Conservation (phyloP, 1,140 invertebrate species). For the Megalopta genalis region DNA sequence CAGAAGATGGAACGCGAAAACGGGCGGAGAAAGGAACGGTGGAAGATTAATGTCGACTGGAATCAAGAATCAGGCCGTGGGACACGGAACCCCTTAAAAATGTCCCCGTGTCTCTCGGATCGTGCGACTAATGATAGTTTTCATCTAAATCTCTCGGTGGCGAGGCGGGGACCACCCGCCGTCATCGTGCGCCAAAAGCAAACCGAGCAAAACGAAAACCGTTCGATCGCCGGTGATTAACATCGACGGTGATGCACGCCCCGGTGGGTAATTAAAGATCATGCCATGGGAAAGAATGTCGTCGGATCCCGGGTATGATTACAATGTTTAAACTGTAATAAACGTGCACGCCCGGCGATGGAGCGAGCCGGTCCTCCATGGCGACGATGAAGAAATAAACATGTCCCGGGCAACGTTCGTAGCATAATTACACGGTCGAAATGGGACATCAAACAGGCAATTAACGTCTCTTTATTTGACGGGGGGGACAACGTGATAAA, state of each 20-base stretch:
- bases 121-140: constrained; percentile 4
- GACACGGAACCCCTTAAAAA: constrained; percentile 17
- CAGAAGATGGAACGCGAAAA: constrained; percentile 6
- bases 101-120: not conserved
- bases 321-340: constrained; percentile 60
- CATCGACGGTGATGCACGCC: constrained; percentile 41
- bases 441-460: constrained; percentile 14
- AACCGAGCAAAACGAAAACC: not conserved
- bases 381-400: constrained; percentile 26
- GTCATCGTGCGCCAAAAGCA: not conserved
- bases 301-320: constrained; percentile 56
- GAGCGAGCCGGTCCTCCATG: not conserved
- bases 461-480: constrained; percentile 19
- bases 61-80: constrained; percentile 35
- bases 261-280: constrained; percentile 53
- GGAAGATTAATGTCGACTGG: constrained; percentile 41
- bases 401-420: not conserved
- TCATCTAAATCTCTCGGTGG: not conserved
- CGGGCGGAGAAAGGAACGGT: not conserved
- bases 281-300: constrained; percentile 36
- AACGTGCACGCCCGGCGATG: not conserved
- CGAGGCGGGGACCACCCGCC: not conserved
- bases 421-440: constrained; percentile 9
- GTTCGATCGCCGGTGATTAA: constrained; percentile 55
- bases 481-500: not conserved